Evolutionary conservation across 2,888 invertebrate genomes (phyloP).

Genomic region (Imbricaverruca yamaguchii): DNA sequence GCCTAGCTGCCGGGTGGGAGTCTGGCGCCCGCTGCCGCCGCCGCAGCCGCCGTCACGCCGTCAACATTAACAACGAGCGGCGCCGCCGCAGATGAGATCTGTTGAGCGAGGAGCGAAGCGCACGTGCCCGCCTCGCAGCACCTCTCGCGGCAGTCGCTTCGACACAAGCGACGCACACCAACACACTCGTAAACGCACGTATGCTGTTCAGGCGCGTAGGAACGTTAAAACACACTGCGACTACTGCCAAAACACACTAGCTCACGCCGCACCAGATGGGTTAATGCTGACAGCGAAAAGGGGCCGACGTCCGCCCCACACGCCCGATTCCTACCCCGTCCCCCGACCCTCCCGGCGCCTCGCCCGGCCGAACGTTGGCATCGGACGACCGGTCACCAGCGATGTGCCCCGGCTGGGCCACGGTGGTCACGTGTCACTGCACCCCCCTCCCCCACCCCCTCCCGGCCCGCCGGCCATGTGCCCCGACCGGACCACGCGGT

Average conservation of each 20-base stretch:
- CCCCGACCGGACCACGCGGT: neutral
- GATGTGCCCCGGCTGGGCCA: neutral
- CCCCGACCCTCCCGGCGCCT: no score
- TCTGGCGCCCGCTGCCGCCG: no score
- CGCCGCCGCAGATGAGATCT: neutral
- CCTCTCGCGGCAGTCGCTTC: neutral
- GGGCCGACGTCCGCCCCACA: no score
- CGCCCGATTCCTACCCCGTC: no score
- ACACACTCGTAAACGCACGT: neutral
- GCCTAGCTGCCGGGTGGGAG: no score
- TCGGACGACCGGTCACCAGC: no score
- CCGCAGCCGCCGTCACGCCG: neutral
- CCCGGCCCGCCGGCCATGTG: no score
- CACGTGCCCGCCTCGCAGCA: neutral
- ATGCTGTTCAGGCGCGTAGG: neutral
- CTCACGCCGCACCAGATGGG: no score
- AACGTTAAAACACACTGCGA: no score
- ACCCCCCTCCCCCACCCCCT: no score
- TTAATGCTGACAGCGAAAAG: no score
- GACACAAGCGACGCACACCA: neutral
- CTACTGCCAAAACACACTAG: neutral
- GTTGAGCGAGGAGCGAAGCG: neutral
- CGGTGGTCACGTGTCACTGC: neutral
- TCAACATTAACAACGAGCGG: neutral
- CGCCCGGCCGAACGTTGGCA: no score